Evolutionary conservation across 37 sponge, comb jelly and placozoan genomes (phyloP), one percentile per base, ranked within the genome.

Genomic region (Spongilla lacustris): DNA sequence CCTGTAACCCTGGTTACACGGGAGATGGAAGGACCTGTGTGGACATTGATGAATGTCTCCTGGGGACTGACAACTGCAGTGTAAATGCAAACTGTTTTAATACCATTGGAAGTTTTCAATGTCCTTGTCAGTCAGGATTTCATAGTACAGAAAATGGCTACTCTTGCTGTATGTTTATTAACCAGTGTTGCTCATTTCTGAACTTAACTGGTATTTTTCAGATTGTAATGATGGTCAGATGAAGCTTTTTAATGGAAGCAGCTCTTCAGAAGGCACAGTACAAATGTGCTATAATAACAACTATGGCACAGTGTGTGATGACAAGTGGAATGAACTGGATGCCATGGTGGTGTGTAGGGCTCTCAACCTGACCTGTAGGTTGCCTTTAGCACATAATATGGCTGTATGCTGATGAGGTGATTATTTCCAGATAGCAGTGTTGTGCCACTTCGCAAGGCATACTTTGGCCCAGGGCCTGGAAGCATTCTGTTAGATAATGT

Each of bases 301-400:
- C 25, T 86, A 72, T 66, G 87, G 87, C 17, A 71, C 67, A 67
- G 73, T 86, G 26, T 86, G 87, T 86, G 89, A 69, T 82, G 83
- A 86, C 73, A 73, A 37, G 26, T 86, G 87, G 87, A 81, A 86
- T 33, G 67, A 29, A 73, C 73, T 36, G 36, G 87, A 86, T 73
- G 87, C 87, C 26, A 25, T 25, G 11, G 87, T 86, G 27, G 87
- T 74, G 0, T 86, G 87, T 50, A 49, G 31, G 32, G 67, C 79
- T 33, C 74, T 86, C 2, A 81, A 75, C 50, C 67, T 73, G 29
- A 66, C 1, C 41, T 70, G 46, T 22, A 38, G 2, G n/a, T 41
- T 81, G 28, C 0, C 25, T 23, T 50, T 26, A 0, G 26, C 14
- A 35, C 48, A 36, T 22, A 36, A 34, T 4, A 8, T 31, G 73